Evolutionary conservation across 2,113 vertebrate genomes (phyloP).

Genomic region (Poeciliopsis turrubarensis): DNA sequence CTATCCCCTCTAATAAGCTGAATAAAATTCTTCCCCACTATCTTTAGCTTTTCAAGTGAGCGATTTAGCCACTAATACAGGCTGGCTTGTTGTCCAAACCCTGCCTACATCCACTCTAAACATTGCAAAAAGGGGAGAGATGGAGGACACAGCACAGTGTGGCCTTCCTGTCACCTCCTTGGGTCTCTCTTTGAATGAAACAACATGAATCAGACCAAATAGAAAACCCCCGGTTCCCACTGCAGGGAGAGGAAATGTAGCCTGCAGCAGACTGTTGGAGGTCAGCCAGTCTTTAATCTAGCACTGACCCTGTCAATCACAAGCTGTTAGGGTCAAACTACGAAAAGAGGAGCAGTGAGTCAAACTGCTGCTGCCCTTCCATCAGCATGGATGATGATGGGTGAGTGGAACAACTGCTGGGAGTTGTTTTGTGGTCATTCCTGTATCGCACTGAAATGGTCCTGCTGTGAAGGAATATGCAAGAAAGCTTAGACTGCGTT

Average conservation of each 20-base stretch:
- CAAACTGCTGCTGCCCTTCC: constrained; percentile 29
- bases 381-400: constrained; percentile 37
- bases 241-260: constrained; percentile 49
- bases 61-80: constrained; percentile 44
- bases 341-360: constrained; percentile 7
- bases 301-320: constrained; percentile 41
- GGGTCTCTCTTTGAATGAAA: constrained; percentile 46
- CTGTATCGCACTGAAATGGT: constrained; percentile 5
- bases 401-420: constrained; percentile 12
- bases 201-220: constrained; percentile 49
- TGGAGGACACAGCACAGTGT: constrained; percentile 47
- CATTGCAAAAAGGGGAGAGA: constrained; percentile 29
- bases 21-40: background rate
- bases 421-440: background rate
- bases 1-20: constrained; percentile 12
- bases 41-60: constrained; percentile 28
- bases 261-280: constrained; percentile 35
- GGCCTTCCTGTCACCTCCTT: constrained; percentile 51
- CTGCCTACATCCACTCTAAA: constrained; percentile 66
- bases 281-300: constrained; percentile 53
- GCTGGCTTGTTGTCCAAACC: constrained; percentile 72
- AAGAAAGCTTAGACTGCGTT: background rate
- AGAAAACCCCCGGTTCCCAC: constrained; percentile 37
- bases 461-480: background rate
- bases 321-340: constrained; percentile 31